A percentile compares a stretch with the other conserved stretches of the same genome.
Evolutionary conservation across 2,797 vertebrate species (phyloP).

Genomic region (Coendou prehensilis): DNA sequence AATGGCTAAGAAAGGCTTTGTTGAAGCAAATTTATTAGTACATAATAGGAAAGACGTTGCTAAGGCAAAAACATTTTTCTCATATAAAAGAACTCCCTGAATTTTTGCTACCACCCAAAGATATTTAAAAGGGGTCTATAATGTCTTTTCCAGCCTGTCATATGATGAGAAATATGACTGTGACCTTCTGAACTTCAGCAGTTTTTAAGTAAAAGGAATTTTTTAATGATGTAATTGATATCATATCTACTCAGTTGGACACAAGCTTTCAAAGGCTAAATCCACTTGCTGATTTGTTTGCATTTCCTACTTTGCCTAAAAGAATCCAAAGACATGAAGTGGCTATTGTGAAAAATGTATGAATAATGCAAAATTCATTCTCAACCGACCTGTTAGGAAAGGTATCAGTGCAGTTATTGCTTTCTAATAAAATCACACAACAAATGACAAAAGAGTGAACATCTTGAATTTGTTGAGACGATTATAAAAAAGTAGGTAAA

Average conservation of each 20-base stretch:
- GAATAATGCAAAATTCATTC: constrained; percentile 42
- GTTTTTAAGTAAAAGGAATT: constrained; percentile 47
- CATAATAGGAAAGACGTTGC: background rate
- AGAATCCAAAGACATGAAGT: constrained; percentile 62
- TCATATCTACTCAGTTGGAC: constrained; percentile 56
- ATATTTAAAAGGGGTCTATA: background rate
- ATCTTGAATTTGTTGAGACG: background rate
- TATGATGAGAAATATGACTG: background rate
- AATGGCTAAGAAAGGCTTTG: constrained; percentile 67
- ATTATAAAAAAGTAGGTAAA: background rate
- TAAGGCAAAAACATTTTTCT: constrained; percentile 67
- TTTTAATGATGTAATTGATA: constrained; percentile 71
- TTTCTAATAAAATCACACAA: constrained; percentile 15
- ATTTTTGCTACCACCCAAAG: constrained; percentile 2
- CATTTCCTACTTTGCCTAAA: constrained; percentile 49
- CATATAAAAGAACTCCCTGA: background rate
- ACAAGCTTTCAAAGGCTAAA: constrained; percentile 33
- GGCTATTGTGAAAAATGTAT: constrained; percentile 61
- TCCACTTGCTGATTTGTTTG: constrained; percentile 62
- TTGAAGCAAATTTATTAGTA: constrained; percentile 61
- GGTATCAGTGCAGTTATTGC: background rate
- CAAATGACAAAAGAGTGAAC: background rate
- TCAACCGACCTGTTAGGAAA: background rate
- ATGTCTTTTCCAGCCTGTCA: background rate
- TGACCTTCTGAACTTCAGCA: background rate